Evolutionary conservation across 1,140 invertebrate genomes (phyloP).

Genomic region (Drosophila persimilis): DNA sequence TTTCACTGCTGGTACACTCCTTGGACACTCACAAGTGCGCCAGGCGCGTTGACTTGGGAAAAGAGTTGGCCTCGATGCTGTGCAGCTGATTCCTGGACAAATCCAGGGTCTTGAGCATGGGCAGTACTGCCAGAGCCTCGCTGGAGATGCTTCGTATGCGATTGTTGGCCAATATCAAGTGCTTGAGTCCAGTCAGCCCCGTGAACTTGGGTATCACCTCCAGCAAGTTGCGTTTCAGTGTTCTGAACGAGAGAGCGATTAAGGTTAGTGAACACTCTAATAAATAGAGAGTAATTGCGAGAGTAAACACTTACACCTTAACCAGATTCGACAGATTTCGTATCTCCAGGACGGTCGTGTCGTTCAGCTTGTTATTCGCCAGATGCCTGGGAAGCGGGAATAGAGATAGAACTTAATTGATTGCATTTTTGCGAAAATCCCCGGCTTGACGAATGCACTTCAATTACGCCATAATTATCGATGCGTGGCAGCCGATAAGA

Average conservation of each 20-base stretch:
- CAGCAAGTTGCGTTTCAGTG: slow-evolving; percentile 75
- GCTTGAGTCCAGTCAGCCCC: slow-evolving; percentile 76
- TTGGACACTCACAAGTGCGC: slow-evolving; percentile 83
- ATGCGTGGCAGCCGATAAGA: slow-evolving; percentile 57
- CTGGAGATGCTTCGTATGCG: slow-evolving; percentile 86
- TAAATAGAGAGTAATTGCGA: too few relatives aligned
- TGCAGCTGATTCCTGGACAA: slow-evolving; percentile 87
- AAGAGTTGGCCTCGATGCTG: slow-evolving; percentile 84
- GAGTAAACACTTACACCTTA: slow-evolving; percentile 61
- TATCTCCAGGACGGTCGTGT: slow-evolving; percentile 84
- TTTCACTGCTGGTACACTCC: neutral
- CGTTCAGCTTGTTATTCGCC: slow-evolving; percentile 84
- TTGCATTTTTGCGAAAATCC: slow-evolving; percentile 43
- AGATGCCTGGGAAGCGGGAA: slow-evolving; percentile 81
- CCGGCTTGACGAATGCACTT: slow-evolving; percentile 35
- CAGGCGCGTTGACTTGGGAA: slow-evolving; percentile 83
- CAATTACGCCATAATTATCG: slow-evolving; percentile 64
- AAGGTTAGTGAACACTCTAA: neutral
- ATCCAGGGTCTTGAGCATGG: slow-evolving; percentile 85
- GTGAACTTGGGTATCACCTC: slow-evolving; percentile 73
- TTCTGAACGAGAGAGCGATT: slow-evolving; percentile 26
- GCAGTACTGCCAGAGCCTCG: slow-evolving; percentile 86
- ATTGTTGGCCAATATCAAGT: slow-evolving; percentile 86
- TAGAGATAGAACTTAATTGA: slow-evolving; percentile 25
- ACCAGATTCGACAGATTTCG: slow-evolving; percentile 83